Percentiles rank a stretch among this genome's conserved stretches.
These are phyloP conservation scores for Danio aesculapii DNA, from an alignment of 2,797 vertebrate genomes.

Conservation along the genomic window DNA sequence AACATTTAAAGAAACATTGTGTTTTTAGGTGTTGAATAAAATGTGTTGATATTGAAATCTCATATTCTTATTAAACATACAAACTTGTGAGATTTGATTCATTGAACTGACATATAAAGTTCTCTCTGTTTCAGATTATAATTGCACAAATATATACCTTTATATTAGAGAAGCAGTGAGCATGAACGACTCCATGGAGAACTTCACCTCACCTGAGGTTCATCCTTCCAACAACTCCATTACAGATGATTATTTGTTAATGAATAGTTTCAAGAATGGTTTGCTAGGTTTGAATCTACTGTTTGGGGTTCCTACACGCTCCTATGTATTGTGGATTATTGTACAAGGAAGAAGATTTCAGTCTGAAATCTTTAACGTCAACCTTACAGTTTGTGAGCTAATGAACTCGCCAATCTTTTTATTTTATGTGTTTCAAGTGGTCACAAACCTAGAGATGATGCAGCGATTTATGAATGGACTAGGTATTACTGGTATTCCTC, in stretches of 20 bases:
- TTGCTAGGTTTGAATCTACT: background rate
- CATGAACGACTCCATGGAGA: background rate
- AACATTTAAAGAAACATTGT: background rate
- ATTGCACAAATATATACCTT: background rate
- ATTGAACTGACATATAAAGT: background rate
- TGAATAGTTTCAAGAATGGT: background rate
- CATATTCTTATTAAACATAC: background rate
- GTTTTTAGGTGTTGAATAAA: background rate
- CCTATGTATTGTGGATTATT: constrained; percentile 19
- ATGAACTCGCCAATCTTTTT: background rate
- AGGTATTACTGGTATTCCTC: background rate
- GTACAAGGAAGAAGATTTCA: background rate
- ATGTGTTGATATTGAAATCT: background rate
- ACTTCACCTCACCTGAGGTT: background rate
- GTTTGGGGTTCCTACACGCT: background rate
- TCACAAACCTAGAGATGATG: background rate
- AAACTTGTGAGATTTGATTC: background rate
- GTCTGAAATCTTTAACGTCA: background rate
- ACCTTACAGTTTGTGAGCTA: constrained; percentile 16
- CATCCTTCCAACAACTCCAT: background rate
- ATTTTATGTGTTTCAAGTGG: background rate
- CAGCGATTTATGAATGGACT: background rate
- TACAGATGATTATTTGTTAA: background rate
- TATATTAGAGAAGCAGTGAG: background rate
- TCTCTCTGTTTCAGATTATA: background rate